Base-by-base conservation (phyloP, 2,797 vertebrate genomes). In the Tympanoctomys barrerae region DNA sequence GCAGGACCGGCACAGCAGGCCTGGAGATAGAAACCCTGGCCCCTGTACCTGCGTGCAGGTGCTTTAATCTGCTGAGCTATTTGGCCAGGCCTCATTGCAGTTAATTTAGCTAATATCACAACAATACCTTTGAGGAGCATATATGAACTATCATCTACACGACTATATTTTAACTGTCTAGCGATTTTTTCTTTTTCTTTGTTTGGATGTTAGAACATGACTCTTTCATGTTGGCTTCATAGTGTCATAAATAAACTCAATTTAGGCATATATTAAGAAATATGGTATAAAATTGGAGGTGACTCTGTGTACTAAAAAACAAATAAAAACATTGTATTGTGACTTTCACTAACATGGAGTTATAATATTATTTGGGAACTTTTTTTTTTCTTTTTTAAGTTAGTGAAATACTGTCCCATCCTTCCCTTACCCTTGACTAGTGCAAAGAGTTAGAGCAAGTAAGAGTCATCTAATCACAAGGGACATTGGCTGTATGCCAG, bases 381-480 rank as follows among this genome's bases (percentile, higher is more conserved):
- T 18, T 46, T 0, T 85, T 39, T 1, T 46, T 10, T 33, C 5
- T 52, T 3, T 39, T 24, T 39, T 22, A 39, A 84, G 73, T 39
- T 85, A 57, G 16, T 85, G 42, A 91, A 71, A 94, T 85, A 3
- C 3, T 93, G 36, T 46, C 24, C 49, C 62, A 89, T 68, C 70
- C 10, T 95, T 91, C 26, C n/a, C 22, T 75, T 96, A 84, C 66
- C 79, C 52, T 95, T 96, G 92, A 93, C 26, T 70, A 36, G 49
- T 61, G 77, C 39, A 52, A n/a, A 83, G 52, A 73, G 31, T 36
- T 71, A 61, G 89, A 73, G 1, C 54, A 84, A 85, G 26, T 71
- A 93, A 94, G 66, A 90, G 22, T 36, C 31, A 13, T 64, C 46
- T 89, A 91, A 66, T 82, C 71, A 61, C 26, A 46, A 68, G 79